Base-by-base conservation (phyloP, 2,113 vertebrate genomes). In the Hippocampus mohnikei region DNA sequence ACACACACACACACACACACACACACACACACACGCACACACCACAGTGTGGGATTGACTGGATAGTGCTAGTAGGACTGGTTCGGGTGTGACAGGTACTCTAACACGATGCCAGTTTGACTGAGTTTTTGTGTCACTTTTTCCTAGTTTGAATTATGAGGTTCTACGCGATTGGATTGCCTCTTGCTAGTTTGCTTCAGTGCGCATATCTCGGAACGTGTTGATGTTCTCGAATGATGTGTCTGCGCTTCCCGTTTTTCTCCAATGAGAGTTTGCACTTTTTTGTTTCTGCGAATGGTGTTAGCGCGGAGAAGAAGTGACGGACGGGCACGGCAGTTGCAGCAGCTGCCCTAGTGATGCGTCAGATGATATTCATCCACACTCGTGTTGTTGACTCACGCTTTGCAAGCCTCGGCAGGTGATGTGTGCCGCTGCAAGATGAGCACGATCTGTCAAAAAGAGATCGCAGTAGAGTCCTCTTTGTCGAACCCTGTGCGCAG, bases 331-430 rank as follows among this genome's bases (percentile, higher is more conserved):
- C 63, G 61, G 70, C 79, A 63, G 81, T 70, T 44, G 40, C 67
- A 79, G 79, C 87, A 88, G 83, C 83, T 85, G 83, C 74, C 76
- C 75, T 70, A 73, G 67, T 79, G 80, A 83, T 82, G 78, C 77
- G 73, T 89, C 81, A 84, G 23, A 73, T 71, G n/a, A 72, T 79
- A 81, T 80, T 87, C 80, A 84, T 81, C 79, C 77, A 58, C 76
- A 42, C 74, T 80, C 69, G 52, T 72, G 73, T n/a, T 77, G 83
- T 81, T 87, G 82, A 88, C 68, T 85, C 83, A 84, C 70, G 76
- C 72, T 74, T 74, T 71, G 67, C 58, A 25, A 68, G 84, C 81
- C 61, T 84, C 73, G 78, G 83, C 78, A 81, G 84, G 76, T 78
- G 81, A 82, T 63, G 71, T 75, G 72, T 76, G 29, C 70, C 74